These are phyloP conservation scores for Poecilia latipinna DNA, from an alignment of 2,113 vertebrate genomes.

Conservation along the genomic window DNA sequence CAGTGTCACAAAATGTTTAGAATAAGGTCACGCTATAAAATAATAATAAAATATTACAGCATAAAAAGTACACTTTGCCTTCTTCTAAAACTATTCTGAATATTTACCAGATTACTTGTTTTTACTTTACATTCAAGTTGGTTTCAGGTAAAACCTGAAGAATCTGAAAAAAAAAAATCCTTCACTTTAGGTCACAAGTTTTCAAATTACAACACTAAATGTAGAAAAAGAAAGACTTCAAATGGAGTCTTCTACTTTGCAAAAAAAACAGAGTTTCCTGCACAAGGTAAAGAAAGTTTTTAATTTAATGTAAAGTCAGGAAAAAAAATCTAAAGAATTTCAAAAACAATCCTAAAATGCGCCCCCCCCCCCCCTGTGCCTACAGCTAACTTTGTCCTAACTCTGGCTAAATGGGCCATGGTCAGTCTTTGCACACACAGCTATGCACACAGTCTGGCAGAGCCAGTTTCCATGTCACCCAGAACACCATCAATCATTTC, in stretches of 20 bases:
- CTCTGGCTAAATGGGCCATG: slow-evolving; percentile 42
- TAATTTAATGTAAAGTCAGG: background rate
- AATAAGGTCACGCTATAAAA: background rate
- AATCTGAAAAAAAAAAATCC: background rate
- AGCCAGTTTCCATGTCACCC: slow-evolving; percentile 39
- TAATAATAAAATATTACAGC: too few relatives aligned
- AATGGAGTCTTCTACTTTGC: background rate
- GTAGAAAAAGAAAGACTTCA: background rate
- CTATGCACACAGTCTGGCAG: slow-evolving; percentile 3
- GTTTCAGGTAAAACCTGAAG: background rate
- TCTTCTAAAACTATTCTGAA: background rate
- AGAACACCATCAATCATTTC: slow-evolving; percentile 58
- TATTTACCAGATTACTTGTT: background rate
- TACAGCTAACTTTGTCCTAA: slow-evolving; percentile 1
- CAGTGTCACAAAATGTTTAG: background rate
- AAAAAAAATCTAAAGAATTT: background rate
- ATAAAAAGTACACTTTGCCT: background rate
- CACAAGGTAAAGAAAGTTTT: background rate
- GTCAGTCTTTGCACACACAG: slow-evolving; percentile 11
- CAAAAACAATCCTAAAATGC: too few relatives aligned
- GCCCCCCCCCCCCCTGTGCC: background rate
- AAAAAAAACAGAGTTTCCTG: background rate
- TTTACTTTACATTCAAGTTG: background rate
- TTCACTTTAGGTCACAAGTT: background rate
- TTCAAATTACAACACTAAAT: background rate